A percentile compares a stretch with the other conserved stretches of the same genome.
Evolutionary conservation across 2,113 vertebrate genomes (phyloP).

Genomic region (Bos indicus): DNA sequence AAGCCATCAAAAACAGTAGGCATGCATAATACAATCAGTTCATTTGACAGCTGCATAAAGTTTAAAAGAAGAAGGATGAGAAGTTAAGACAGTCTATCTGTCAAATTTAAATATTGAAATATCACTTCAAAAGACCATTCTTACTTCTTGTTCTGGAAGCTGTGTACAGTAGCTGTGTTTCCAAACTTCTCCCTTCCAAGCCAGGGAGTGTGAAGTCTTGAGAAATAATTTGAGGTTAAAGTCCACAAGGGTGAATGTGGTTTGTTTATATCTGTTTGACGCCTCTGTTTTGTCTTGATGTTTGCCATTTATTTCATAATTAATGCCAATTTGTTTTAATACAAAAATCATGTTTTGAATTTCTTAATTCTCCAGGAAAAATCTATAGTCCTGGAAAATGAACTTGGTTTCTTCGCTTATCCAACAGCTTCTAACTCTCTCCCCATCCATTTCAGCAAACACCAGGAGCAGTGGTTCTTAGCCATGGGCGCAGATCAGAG

Average conservation of each 20-base stretch:
- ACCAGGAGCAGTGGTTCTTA: neutral
- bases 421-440: neutral
- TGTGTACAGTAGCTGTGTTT: neutral
- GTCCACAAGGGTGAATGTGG: neutral
- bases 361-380: neutral
- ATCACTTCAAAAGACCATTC: neutral
- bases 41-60: neutral
- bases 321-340: neutral
- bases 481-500: neutral
- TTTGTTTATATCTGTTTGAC: neutral
- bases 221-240: neutral
- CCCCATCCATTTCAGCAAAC: neutral
- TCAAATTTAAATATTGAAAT: neutral
- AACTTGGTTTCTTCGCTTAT: neutral
- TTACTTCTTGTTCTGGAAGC: neutral
- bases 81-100: neutral
- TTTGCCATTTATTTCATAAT: neutral
- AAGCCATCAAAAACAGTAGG: neutral
- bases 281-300: neutral
- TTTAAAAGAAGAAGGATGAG: neutral
- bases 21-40: neutral
- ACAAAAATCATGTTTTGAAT: neutral
- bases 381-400: neutral
- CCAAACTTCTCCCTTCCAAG: neutral
- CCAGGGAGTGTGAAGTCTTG: neutral